These are phyloP conservation scores for Protodeltote pygarga DNA, from an alignment of 2,888 invertebrate genomes.

Conservation along the genomic window DNA sequence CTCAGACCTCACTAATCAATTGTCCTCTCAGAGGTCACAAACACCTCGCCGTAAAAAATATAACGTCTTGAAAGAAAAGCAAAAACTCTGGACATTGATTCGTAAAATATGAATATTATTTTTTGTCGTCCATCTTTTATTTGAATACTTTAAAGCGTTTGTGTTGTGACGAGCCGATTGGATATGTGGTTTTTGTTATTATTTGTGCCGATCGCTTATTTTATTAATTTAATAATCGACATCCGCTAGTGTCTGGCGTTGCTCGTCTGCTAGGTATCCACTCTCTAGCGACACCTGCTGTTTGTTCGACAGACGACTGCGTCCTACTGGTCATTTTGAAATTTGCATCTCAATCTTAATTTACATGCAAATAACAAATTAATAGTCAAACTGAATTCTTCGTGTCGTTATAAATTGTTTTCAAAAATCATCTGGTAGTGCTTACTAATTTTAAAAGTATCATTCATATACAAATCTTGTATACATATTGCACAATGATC, in stretches of 20 bases:
- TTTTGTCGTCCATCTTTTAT: constrained; percentile 52
- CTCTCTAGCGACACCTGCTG: constrained; percentile 31
- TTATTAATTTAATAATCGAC: constrained; percentile 10
- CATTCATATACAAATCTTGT: no score
- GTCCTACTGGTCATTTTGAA: not conserved
- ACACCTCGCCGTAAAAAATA: constrained; percentile 50
- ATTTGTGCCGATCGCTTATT: not conserved
- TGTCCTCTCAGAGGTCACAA: constrained; percentile 63
- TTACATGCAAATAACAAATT: not conserved
- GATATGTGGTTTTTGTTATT: constrained; percentile 30
- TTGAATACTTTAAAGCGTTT: constrained; percentile 40
- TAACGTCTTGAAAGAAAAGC: constrained; percentile 45
- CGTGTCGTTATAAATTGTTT: not conserved
- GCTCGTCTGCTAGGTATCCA: no score
- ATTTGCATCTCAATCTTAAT: constrained; percentile 8
- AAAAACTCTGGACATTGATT: constrained; percentile 55
- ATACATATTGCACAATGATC: constrained; percentile 1
- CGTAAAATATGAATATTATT: constrained; percentile 54
- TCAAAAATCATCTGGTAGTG: not conserved
- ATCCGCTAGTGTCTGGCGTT: not conserved
- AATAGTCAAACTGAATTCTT: not conserved
- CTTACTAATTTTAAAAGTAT: no score
- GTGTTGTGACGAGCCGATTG: constrained; percentile 33
- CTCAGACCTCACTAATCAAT: constrained; percentile 65
- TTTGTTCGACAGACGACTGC: not conserved